Evolutionary conservation across 2,797 vertebrate species (phyloP), one percentile per base, ranked within the genome.

Genomic region (Rhincodon typus): DNA sequence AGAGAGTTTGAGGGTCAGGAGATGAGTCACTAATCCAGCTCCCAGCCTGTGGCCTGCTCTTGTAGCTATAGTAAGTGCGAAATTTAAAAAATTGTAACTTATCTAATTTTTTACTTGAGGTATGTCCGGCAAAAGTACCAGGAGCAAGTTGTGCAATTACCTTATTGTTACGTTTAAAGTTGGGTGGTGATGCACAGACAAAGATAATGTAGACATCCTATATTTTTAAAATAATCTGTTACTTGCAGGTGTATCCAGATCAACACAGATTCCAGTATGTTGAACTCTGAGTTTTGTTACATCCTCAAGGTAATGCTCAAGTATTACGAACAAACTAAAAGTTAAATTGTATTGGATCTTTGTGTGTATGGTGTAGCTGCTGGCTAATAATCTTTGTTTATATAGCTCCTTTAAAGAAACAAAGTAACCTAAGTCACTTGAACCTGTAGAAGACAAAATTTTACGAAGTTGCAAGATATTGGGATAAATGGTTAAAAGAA

Each of bases 281-380:
- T 99, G 96, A 99, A 99, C 97, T 99, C 99, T 0, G 99, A 99
- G 97, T 99, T 99, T 96, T 99, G 99, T 97, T 99, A 98, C 97
- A 99, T 99, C 96, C 98, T 99, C 96, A 99, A 99, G 98, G 99
- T 99, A 96, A 53, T 91, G 42, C 66, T 93, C 67, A 66, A 34
- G 38, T 38, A 93, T 79, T 72, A 42, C 38, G 34, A 50, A 13
- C 1, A 67, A n/a, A 42, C 19, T 69, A 19, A 42, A 67, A n/a
- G 50, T 79, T 34, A 84, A 21, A 53, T 82, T 79, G 8, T 23
- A 6, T 93, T 93, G 21, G 42, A 0, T 42, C 21, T 84, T n/a
- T 84, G 21, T 42, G 72, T 0, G 30, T n/a, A 42, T 84, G 23
- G 19, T 42, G 21, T 42, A 84, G 82, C 38, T 42, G 82, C 42